Base-by-base conservation (phyloP, 1,140 invertebrate genomes). In the Monomorium pharaonis region DNA sequence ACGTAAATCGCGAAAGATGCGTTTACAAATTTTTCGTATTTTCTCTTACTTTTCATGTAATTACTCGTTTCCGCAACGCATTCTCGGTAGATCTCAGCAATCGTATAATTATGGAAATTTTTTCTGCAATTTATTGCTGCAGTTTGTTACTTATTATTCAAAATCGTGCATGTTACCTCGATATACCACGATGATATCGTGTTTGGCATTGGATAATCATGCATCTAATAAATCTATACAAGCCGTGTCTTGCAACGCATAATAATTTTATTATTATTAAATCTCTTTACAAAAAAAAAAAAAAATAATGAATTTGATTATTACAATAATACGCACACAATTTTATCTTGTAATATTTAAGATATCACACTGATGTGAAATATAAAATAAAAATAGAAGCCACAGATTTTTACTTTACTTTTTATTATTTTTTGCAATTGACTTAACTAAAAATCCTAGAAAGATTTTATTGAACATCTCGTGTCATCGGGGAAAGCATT, bases 401-500 rank as follows among this genome's bases (percentile, higher is more conserved):
- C 16, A 74, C 14, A 54, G 70, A 56, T 74, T 33, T 74, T 37
- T 7, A 16, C 7, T 74, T 56, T 10, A 51, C 6, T 18, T 30
- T 24, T 24, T 1, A 16, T 37, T 14, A 30, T 3, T 18, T 27
- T 49, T 44, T 54, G 9, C 6, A 24, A 24, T 56, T 54, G 56
- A 24, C 0, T 42, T 14, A 30, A 0, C 21, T 16, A 24, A 47
- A 63, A 54, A 33, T 0, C 5, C 9, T 1, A 5, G 24, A 21
- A 75, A 58, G n/a, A 21, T 76, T n/a, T 42, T 62, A 44, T n/a
- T 21, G 44, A 67, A 69, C 37, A 69, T 54, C 37, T 10, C 16
- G 14, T 21, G 12, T 1, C 6, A 74, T 2, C 24, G 14, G 78
- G 58, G 67, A 83, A 83, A 83, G 54, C 69, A 83, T 60, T 74